These are phyloP conservation scores for Sminthurides aquaticus DNA, from an alignment of 2,888 invertebrate species.

Conservation along the genomic window DNA sequence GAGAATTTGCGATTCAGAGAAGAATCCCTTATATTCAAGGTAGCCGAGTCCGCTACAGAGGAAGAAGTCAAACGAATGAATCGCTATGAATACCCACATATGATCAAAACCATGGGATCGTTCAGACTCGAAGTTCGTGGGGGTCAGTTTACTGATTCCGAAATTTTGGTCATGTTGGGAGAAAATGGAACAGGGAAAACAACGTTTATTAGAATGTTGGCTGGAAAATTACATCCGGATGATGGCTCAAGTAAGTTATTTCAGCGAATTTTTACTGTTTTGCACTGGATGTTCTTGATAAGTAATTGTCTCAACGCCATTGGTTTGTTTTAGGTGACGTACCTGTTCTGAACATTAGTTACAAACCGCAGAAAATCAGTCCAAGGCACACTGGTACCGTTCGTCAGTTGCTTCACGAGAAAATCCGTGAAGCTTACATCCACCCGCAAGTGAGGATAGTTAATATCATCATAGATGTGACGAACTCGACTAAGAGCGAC, in stretches of 20 bases:
- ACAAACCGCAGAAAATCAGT: slow-evolving; percentile 99
- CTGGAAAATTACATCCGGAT: slow-evolving; percentile 89
- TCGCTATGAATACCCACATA: slow-evolving; percentile 88
- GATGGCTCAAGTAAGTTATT: slow-evolving; percentile 56
- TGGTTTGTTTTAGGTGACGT: slow-evolving; percentile 54
- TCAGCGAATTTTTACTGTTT: slow-evolving; percentile 22
- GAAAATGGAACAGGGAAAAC: slow-evolving; percentile 99
- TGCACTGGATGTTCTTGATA: too few species aligned
- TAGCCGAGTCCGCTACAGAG: slow-evolving; percentile 93
- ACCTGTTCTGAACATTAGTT: slow-evolving; percentile 92
- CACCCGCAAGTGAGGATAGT: slow-evolving; percentile 72
- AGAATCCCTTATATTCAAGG: slow-evolving; percentile 93
- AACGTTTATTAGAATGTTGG: slow-evolving; percentile 96
- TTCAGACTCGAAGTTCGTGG: slow-evolving; percentile 72
- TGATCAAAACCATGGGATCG: slow-evolving; percentile 69
- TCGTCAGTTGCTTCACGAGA: slow-evolving; percentile 84
- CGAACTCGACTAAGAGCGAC: not conserved
- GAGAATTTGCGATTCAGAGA: slow-evolving; percentile 98
- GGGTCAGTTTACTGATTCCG: slow-evolving; percentile 97
- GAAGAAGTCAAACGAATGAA: slow-evolving; percentile 96
- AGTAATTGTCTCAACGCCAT: slow-evolving; percentile 5
- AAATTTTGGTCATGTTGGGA: slow-evolving; percentile 88
- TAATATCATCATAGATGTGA: too few species aligned
- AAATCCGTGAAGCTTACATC: slow-evolving; percentile 92
- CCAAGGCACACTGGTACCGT: slow-evolving; percentile 93